phyloP scores from a whole-genome alignment of 2,888 invertebrate species.

The Galeopsomyia nigrocyanea region DNA sequence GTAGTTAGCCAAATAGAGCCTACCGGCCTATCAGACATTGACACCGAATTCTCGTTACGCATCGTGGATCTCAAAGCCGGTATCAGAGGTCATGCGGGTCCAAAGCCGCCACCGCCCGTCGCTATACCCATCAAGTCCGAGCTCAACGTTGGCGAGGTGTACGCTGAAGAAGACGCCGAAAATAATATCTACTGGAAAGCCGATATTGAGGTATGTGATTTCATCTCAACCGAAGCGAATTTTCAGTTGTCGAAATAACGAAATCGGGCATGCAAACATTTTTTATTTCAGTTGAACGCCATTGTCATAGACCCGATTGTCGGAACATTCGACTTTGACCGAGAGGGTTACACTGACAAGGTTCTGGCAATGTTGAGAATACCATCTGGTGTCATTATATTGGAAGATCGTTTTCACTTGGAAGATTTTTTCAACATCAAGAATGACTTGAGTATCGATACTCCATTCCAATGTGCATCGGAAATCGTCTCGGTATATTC shows the following conservation, averaged over 20 bases:
- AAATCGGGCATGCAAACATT: too few relatives aligned
- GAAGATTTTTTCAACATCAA: slow-evolving; percentile 71
- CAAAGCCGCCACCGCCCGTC: slow-evolving; percentile 59
- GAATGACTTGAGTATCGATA: slow-evolving; percentile 73
- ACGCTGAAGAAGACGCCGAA: slow-evolving; percentile 64
- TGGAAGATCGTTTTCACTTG: slow-evolving; percentile 73
- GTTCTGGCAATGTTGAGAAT: slow-evolving; percentile 66
- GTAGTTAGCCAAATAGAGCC: slow-evolving; percentile 72
- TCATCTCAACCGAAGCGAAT: too few relatives aligned
- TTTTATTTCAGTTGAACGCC: slow-evolving; percentile 52
- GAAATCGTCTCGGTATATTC: slow-evolving; percentile 71
- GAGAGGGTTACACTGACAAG: slow-evolving; percentile 60
- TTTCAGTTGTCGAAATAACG: too few relatives aligned
- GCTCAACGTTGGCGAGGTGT: slow-evolving; percentile 50
- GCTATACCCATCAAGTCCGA: slow-evolving; percentile 53
- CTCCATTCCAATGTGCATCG: slow-evolving; percentile 71
- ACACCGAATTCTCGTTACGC: slow-evolving; percentile 79
- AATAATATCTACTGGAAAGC: slow-evolving; percentile 72
- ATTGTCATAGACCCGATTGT: slow-evolving; percentile 57
- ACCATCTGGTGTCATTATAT: slow-evolving; percentile 72
- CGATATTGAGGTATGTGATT: slow-evolving; percentile 70
- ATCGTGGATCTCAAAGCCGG: slow-evolving; percentile 78
- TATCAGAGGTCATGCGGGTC: slow-evolving; percentile 55
- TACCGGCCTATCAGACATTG: slow-evolving; percentile 66
- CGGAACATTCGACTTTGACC: slow-evolving; percentile 62